A percentile compares a stretch with the other conserved stretches of the same genome.
Conservation (phyloP, 2,797 vertebrate species). For the Mus minutoides region DNA sequence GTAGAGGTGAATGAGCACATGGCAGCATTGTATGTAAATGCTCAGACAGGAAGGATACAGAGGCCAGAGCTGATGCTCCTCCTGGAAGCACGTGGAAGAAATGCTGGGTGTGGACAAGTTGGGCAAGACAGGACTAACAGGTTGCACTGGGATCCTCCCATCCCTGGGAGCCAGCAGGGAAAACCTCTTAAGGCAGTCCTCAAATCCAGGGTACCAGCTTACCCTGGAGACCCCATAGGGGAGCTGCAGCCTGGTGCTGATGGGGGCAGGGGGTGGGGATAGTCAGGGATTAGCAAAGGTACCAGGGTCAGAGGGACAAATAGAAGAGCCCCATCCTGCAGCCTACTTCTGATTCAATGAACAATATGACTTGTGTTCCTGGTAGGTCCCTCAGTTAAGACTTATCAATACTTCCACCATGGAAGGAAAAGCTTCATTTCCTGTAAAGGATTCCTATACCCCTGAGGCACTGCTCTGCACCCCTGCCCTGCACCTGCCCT, state of each 20-base stretch:
- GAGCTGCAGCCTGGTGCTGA: not conserved
- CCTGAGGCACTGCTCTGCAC: rapidly evolving
- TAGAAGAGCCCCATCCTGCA: not conserved
- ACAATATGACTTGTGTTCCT: rapidly evolving
- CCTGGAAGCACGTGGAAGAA: not conserved
- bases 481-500: not conserved
- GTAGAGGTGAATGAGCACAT: rapidly evolving
- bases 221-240: not conserved
- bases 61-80: not conserved
- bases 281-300: not conserved
- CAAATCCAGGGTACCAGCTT: not conserved
- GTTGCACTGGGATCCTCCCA: not conserved
- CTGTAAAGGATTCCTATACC: not conserved
- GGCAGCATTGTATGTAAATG: rapidly evolving
- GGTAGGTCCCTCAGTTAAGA: not conserved
- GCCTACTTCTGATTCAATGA: not conserved
- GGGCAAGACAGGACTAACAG: not conserved
- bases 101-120: rapidly evolving
- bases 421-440: not conserved
- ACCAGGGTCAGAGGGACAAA: not conserved
- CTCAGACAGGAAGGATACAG: not conserved
- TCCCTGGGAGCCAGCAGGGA: not conserved
- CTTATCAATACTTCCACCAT: not conserved
- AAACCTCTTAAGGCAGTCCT: not conserved
- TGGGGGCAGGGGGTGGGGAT: rapidly evolving